These are phyloP conservation scores for Spondyliosoma cantharus DNA, from an alignment of 2,797 vertebrate species.

Conservation along the genomic window DNA sequence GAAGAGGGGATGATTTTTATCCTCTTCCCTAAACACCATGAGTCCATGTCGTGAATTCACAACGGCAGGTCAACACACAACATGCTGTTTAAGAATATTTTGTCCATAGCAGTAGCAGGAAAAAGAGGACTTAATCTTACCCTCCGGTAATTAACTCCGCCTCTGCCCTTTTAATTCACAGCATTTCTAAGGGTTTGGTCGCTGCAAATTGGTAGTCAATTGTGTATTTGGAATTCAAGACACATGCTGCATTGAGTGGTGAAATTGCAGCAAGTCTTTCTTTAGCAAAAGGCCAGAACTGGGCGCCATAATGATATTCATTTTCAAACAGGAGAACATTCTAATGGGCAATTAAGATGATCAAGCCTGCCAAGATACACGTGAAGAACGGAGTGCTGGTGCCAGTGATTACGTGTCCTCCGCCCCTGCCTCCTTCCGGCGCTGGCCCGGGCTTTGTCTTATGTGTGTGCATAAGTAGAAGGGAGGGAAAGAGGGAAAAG, in stretches of 20 bases:
- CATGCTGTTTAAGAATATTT: slow-evolving; percentile 70
- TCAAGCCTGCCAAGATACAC: slow-evolving; percentile 89
- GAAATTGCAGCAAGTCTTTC: slow-evolving; percentile 82
- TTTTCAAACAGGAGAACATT: slow-evolving; percentile 89
- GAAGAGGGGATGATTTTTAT: slow-evolving; percentile 48
- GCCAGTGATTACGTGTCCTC: slow-evolving; percentile 84
- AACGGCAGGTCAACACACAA: slow-evolving; percentile 40
- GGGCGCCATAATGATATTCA: slow-evolving; percentile 88
- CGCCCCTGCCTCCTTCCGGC: slow-evolving; percentile 78
- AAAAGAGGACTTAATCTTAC: slow-evolving; percentile 66
- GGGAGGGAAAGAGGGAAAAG: slow-evolving; percentile 80
- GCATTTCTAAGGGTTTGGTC: slow-evolving; percentile 77
- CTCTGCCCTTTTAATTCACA: slow-evolving; percentile 76
- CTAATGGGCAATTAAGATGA: slow-evolving; percentile 92
- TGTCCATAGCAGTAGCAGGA: slow-evolving; percentile 58
- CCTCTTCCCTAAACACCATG: slow-evolving; percentile 42
- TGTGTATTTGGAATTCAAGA: slow-evolving; percentile 83
- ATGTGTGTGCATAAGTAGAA: slow-evolving; percentile 84
- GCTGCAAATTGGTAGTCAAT: slow-evolving; percentile 80
- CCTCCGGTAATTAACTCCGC: slow-evolving; percentile 77
- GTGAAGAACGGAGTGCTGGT: slow-evolving; percentile 83
- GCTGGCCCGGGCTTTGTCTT: slow-evolving; percentile 84
- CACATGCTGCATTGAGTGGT: slow-evolving; percentile 79
- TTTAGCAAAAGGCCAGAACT: slow-evolving; percentile 81
- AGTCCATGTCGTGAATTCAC: slow-evolving; percentile 50